phyloP scores from a whole-genome alignment of 2,888 invertebrate genomes.

The Colletes collaris region DNA sequence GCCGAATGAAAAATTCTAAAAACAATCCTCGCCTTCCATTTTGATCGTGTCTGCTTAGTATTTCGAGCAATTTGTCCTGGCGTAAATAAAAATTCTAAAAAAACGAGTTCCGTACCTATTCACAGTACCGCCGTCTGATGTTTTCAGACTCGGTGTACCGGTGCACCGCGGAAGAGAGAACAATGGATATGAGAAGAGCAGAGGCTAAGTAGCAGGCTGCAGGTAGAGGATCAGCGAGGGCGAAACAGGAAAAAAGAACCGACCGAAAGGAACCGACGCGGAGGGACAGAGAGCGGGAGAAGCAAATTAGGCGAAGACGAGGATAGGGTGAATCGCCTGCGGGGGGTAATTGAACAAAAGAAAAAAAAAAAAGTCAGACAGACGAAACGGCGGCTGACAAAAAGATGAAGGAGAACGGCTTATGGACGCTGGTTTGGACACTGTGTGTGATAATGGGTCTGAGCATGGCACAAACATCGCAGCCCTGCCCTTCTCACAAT shows the following conservation, averaged over 20 bases:
- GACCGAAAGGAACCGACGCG: constrained; percentile 28
- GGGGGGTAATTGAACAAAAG: neutral
- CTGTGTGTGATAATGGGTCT: constrained; percentile 48
- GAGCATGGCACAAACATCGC: constrained; percentile 57
- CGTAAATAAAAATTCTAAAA: no score
- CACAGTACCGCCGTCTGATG: neutral
- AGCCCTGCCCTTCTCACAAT: constrained; percentile 85
- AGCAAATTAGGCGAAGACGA: constrained; percentile 23
- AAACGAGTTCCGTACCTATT: neutral
- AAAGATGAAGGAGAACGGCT: constrained; percentile 58
- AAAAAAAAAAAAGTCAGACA: neutral
- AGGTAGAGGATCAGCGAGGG: constrained; percentile 59
- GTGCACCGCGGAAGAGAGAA: constrained; percentile 69
- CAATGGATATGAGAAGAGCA: constrained; percentile 73
- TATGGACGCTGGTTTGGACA: constrained; percentile 58
- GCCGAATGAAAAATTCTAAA: no score
- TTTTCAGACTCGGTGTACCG: constrained; percentile 68
- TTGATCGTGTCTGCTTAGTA: no score
- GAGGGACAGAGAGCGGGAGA: constrained; percentile 24
- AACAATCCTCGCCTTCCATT: no score
- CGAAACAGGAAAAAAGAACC: constrained; percentile 34
- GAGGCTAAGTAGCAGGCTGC: constrained; percentile 73
- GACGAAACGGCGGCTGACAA: neutral
- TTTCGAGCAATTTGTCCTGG: no score
- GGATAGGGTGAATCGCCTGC: neutral